These are phyloP conservation scores for Amblyornis subalaris DNA, from an alignment of 2,113 vertebrate genomes.

Conservation along the genomic window DNA sequence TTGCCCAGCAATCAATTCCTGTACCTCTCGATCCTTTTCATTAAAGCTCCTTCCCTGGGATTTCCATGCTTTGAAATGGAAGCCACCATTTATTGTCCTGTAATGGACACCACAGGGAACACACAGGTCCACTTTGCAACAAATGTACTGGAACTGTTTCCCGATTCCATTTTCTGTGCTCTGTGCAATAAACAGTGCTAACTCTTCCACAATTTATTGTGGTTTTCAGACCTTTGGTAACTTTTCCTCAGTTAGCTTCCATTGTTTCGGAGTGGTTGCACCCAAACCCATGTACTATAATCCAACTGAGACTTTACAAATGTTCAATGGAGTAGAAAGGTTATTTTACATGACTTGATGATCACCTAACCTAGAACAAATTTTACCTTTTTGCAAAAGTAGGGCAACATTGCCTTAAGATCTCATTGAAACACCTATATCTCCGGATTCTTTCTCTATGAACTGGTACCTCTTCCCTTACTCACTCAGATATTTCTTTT, in stretches of 20 bases:
- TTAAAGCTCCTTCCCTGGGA: neutral
- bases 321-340: neutral
- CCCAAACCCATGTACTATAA: neutral
- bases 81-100: neutral
- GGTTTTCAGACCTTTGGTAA: neutral
- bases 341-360: neutral
- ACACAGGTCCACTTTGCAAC: neutral
- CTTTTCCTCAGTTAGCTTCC: neutral
- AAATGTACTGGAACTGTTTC: neutral
- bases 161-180: neutral
- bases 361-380: neutral
- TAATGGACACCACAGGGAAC: neutral
- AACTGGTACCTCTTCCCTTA: neutral
- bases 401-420: neutral
- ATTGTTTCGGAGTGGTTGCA: rapidly evolving
- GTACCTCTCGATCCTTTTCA: neutral
- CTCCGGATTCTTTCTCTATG: neutral
- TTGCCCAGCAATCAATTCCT: neutral
- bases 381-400: neutral
- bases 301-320: neutral
- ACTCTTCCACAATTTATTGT: neutral
- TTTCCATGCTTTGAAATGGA: neutral
- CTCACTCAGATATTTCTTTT: neutral
- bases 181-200: neutral
- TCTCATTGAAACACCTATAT: neutral